Evolutionary conservation across 35 echinoderm and acorn worm genomes (phyloP), one percentile per base, ranked within the genome.

Genomic region (Apostichopus californicus): DNA sequence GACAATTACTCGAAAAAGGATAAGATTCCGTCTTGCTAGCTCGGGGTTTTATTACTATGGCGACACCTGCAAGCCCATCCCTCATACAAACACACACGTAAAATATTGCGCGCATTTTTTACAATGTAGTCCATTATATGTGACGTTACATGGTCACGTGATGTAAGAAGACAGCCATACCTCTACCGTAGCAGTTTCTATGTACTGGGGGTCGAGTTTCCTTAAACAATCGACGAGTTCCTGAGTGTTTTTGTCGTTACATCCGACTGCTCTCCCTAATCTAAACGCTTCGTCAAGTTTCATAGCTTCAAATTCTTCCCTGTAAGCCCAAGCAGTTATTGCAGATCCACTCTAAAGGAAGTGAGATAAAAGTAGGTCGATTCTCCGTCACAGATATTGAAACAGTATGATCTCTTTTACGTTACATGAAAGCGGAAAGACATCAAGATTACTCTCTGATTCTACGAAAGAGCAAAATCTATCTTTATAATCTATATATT

Each of bases 181-280:
- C 11, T 68, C 64, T 68, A 68, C 18, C 11, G 18, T 18, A 8
- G 64, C 18, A 68, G 64, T 68, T 68, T 68, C 64, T 14, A 68
- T 6, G 64, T 68, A 68, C 18, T 68, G 64, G 6, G 64, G 11
- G 18, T 68, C 64, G 13, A 68, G 11, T 68, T 10, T 11, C 18
- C 64, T 68, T 18, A 94, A 78, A 91, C 93, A 94, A 8, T 90
- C 59, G 8, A 94, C 64, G 7, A 94, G 78, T 20, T 90, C 93
- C 13, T 18, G 9, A 14, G 87, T 90, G 63, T 68, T 34, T 7
- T 56, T 57, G 11, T 23, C n/a, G 55, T 20, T 17, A 55, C 80
- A 83, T 14, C 55, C 55, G 53, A 83, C 22, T 55, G 55, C 46
- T 17, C 34, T 56, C 6, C 80, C 80, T 15, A 83, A 83, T 83